Percentiles rank a stretch among this genome's conserved stretches.
These are phyloP conservation scores for Atrichornis clamosus DNA, from an alignment of 2,113 vertebrate species.

Conservation along the genomic window DNA sequence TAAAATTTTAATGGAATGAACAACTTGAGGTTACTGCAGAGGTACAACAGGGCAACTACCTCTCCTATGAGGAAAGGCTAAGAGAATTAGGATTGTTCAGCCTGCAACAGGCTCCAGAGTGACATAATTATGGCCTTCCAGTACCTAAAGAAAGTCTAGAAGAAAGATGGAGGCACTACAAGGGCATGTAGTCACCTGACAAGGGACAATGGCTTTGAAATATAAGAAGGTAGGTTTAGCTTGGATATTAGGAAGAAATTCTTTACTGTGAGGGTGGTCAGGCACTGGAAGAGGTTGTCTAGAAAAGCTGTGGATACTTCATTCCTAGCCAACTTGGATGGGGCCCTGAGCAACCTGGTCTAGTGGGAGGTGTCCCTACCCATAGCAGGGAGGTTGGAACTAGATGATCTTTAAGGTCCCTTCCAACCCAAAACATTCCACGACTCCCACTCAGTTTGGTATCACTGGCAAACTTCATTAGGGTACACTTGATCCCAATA, in stretches of 20 bases:
- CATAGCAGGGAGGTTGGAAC: neutral
- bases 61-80: neutral
- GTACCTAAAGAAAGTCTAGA: neutral
- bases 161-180: neutral
- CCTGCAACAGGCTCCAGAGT: neutral
- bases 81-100: neutral
- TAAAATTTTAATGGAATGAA: neutral
- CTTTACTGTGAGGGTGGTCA: neutral
- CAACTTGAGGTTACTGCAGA: neutral
- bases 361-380: neutral
- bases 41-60: neutral
- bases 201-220: neutral
- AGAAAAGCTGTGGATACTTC: neutral
- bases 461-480: neutral
- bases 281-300: neutral
- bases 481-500: neutral
- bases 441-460: neutral
- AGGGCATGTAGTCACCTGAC: neutral
- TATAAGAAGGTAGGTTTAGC: neutral
- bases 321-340: neutral
- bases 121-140: neutral
- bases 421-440: neutral
- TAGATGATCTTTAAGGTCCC: neutral
- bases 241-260: neutral
- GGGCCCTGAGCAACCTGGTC: neutral